Percentiles rank a stretch among this genome's conserved stretches.
Evolutionary conservation across 2,113 vertebrate species (phyloP).

Genomic region (Colaptes auratus): DNA sequence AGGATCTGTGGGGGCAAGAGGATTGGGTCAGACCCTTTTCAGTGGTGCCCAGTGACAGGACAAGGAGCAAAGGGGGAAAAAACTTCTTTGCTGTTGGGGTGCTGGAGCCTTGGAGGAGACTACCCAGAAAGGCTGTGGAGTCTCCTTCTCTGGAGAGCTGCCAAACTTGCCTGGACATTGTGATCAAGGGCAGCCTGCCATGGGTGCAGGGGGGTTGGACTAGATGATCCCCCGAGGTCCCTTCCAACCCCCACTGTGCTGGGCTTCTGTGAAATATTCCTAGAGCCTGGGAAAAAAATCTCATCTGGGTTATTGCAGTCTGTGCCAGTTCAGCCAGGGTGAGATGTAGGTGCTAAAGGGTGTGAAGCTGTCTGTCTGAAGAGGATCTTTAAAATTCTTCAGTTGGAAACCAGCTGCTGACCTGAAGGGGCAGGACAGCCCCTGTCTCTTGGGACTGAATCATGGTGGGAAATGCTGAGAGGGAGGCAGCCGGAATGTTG

Average conservation of each 20-base stretch:
- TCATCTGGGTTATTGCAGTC: fast-evolving
- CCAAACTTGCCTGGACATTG: no score
- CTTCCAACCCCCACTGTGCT: neutral
- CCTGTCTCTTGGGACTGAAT: neutral
- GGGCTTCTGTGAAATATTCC: neutral
- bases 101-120: no score
- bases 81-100: no score
- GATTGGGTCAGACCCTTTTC: no score
- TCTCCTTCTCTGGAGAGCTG: no score
- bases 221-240: neutral
- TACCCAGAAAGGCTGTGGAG: no score
- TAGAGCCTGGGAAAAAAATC: neutral
- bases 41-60: no score
- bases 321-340: neutral
- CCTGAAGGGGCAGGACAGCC: neutral
- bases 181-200: neutral
- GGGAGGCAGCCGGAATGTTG: fast-evolving
- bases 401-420: neutral
- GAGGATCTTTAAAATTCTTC: neutral
- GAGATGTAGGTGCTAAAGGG: neutral
- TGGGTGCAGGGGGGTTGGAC: neutral
- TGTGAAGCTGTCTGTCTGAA: neutral
- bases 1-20: no score
- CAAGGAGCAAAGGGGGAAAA: no score
- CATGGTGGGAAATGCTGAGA: neutral